These are phyloP conservation scores for Agelaius tricolor DNA, from an alignment of 2,113 vertebrate genomes.

Conservation along the genomic window DNA sequence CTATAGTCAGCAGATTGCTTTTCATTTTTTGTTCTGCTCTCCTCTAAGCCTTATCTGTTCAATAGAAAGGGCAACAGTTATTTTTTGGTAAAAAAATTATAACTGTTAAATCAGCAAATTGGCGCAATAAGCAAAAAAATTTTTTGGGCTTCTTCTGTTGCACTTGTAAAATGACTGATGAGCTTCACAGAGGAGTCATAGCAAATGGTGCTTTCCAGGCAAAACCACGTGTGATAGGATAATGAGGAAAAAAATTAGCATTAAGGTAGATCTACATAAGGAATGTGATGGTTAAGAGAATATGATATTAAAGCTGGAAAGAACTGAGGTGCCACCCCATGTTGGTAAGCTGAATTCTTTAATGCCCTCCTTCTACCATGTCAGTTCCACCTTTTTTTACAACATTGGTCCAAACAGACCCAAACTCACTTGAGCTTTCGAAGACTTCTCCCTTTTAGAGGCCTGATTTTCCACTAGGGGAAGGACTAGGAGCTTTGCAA, in stretches of 20 bases:
- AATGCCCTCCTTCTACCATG: background rate
- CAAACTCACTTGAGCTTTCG: background rate
- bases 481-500: background rate
- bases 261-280: background rate
- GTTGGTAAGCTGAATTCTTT: background rate
- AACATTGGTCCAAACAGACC: background rate
- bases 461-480: background rate
- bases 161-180: background rate
- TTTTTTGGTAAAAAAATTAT: background rate
- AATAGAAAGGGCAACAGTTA: background rate
- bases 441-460: background rate
- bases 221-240: accelerated
- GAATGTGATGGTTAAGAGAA: background rate
- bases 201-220: background rate
- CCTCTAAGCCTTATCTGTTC: background rate
- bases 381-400: background rate
- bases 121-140: background rate
- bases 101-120: background rate
- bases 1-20: background rate
- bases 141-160: background rate
- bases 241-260: background rate
- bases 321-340: background rate
- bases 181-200: background rate
- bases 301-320: background rate
- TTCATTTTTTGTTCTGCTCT: background rate